phyloP scores from a whole-genome alignment of 2,888 invertebrate genomes.

The Platynereis dumerilii region DNA sequence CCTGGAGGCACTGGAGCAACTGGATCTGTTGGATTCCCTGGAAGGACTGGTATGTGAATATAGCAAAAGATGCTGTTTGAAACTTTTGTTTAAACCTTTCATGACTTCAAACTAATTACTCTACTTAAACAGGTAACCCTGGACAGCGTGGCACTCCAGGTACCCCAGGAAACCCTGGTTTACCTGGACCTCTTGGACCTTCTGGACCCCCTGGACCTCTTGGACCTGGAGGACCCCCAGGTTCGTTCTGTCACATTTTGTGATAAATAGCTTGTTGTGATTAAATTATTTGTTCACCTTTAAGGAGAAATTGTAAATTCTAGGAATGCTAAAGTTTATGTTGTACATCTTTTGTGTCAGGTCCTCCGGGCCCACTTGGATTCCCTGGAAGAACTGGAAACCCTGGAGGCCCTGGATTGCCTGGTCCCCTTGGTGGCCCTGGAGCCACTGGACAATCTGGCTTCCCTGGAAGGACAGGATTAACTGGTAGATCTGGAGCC shows the following conservation, averaged over 20 bases:
- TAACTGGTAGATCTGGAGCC: background rate
- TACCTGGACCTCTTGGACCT: conserved; percentile 12
- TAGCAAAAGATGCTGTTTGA: background rate
- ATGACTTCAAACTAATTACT: too few species aligned
- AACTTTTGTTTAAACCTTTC: too few species aligned
- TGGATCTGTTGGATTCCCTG: conserved; percentile 6
- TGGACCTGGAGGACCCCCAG: conserved; percentile 13
- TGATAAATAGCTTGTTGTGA: too few species aligned
- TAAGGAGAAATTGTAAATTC: too few species aligned
- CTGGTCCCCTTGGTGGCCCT: conserved; percentile 11
- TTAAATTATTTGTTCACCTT: too few species aligned
- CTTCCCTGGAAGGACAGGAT: conserved; percentile 4
- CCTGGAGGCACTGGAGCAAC: conserved; percentile 13
- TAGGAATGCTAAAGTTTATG: background rate
- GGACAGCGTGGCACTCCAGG: background rate
- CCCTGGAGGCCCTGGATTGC: conserved; percentile 16
- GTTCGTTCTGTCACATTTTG: background rate
- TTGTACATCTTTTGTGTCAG: conserved; percentile 5
- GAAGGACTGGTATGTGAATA: conserved; percentile 6
- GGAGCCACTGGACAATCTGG: conserved; percentile 14
- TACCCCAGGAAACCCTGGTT: background rate
- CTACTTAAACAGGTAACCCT: too few species aligned
- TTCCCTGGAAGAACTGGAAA: conserved; percentile 12
- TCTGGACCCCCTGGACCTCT: conserved; percentile 22
- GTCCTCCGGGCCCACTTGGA: conserved; percentile 13